Conservation (phyloP, 1,140 invertebrate species). For the Druon quercuslanigerum region DNA sequence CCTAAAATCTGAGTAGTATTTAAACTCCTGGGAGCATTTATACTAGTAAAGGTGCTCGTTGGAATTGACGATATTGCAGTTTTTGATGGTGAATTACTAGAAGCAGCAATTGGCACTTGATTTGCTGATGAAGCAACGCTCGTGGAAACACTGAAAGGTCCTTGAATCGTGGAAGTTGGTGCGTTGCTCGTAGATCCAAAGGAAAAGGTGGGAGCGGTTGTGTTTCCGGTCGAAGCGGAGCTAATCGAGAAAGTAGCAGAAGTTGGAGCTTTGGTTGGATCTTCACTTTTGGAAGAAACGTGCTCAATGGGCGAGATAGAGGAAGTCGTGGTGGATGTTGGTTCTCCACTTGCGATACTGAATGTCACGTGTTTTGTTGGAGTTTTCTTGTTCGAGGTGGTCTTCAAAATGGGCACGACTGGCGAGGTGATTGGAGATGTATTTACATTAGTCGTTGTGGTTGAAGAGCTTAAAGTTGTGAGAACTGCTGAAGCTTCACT, state of each 20-base stretch:
- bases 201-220: conserved; percentile 23
- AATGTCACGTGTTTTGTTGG: conserved; percentile 63
- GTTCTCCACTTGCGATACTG: conserved; percentile 33
- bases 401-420: conserved; percentile 59
- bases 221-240: background rate
- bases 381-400: conserved; percentile 31
- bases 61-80: conserved; percentile 16
- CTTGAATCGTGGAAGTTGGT: background rate
- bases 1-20: background rate
- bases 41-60: conserved; percentile 27
- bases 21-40: background rate
- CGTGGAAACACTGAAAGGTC: background rate
- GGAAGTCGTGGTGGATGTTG: background rate
- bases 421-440: conserved; percentile 67
- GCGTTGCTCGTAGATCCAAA: conserved; percentile 32
- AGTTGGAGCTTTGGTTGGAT: background rate
- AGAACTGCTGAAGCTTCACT: conserved; percentile 10
- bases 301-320: background rate
- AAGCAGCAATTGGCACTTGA: background rate
- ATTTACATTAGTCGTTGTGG: conserved; percentile 66
- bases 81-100: background rate
- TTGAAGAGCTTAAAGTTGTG: conserved; percentile 60
- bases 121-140: conserved; percentile 13
- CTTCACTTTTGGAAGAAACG: background rate
- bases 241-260: background rate